These are phyloP conservation scores for Lottia scabra DNA, from an alignment of 2,888 invertebrate species.

Conservation along the genomic window DNA sequence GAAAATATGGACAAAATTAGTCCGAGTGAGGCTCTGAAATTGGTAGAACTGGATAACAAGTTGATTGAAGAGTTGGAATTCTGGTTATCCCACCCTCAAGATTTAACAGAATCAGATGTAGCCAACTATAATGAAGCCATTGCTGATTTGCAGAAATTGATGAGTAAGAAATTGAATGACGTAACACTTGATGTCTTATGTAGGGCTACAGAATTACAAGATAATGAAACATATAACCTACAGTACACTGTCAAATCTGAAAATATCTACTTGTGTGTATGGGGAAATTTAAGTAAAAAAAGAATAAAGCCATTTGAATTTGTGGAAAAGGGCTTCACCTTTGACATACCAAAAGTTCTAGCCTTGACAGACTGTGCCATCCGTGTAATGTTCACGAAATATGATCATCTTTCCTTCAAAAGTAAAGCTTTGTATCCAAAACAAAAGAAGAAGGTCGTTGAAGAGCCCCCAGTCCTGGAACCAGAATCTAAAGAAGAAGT, in stretches of 20 bases:
- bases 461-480: conserved; percentile 14
- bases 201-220: conserved; percentile 58
- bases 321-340: conserved; percentile 58
- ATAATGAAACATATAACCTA: conserved; percentile 67
- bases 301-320: conserved; percentile 67
- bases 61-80: conserved; percentile 47
- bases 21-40: conserved; percentile 57
- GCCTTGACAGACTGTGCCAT: conserved; percentile 64
- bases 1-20: conserved; percentile 55
- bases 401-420: conserved; percentile 64
- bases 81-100: conserved; percentile 25
- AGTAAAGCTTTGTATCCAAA: conserved; percentile 57
- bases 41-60: conserved; percentile 56
- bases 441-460: conserved; percentile 47
- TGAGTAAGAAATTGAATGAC: conserved; percentile 62
- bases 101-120: neutral
- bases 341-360: conserved; percentile 65
- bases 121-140: conserved; percentile 45
- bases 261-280: conserved; percentile 62
- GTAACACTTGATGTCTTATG: conserved; percentile 60
- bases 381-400: conserved; percentile 62
- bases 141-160: conserved; percentile 59
- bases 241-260: conserved; percentile 57
- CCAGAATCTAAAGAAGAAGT: conserved; percentile 33
- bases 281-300: conserved; percentile 69